A percentile compares a stretch with the other conserved stretches of the same genome.
These are phyloP conservation scores for Pelecanus crispus DNA, from an alignment of 2,113 vertebrate species.

Conservation along the genomic window DNA sequence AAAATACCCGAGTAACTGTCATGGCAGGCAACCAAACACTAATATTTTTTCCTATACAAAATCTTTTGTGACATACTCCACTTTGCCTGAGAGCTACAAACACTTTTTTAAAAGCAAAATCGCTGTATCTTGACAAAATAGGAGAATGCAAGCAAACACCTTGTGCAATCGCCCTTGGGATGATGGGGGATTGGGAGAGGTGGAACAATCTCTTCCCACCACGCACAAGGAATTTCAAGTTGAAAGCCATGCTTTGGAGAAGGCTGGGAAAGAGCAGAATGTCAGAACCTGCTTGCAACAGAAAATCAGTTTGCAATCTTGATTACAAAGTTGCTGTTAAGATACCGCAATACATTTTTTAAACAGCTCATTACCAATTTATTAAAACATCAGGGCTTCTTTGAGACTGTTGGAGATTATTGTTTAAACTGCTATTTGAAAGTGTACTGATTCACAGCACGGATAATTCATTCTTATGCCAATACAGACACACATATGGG, in stretches of 20 bases:
- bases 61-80: neutral
- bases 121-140: neutral
- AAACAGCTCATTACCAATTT: constrained; percentile 8
- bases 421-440: constrained; percentile 2
- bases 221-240: neutral
- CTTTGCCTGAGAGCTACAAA: neutral
- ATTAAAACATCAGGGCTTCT: constrained; percentile 9
- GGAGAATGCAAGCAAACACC: neutral
- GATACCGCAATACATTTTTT: neutral
- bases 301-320: neutral
- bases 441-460: neutral
- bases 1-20: neutral
- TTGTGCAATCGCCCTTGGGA: neutral
- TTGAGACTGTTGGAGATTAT: neutral
- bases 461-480: constrained; percentile 6
- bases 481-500: neutral
- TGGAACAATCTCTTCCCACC: neutral
- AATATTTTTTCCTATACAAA: neutral
- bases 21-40: neutral
- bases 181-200: neutral
- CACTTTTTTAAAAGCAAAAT: neutral
- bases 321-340: neutral
- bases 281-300: neutral
- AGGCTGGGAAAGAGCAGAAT: neutral
- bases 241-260: neutral